These are phyloP conservation scores for Tamias sibiricus DNA, from an alignment of 2,113 vertebrate genomes.

Conservation along the genomic window DNA sequence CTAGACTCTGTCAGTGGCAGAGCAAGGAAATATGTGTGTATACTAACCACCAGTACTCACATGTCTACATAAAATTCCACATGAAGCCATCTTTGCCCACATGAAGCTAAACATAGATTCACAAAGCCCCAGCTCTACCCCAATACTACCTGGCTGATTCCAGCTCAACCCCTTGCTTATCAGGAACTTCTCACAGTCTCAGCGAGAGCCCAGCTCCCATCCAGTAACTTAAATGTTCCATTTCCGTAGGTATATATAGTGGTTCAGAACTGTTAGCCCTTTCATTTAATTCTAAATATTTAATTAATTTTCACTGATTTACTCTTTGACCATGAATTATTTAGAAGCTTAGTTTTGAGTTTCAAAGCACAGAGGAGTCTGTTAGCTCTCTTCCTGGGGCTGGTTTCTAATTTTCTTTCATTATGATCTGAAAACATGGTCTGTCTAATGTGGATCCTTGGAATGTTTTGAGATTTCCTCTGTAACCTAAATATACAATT, in stretches of 20 bases:
- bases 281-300: constrained; percentile 56
- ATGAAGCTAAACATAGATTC: background rate
- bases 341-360: constrained; percentile 61
- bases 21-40: background rate
- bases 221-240: background rate
- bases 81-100: background rate
- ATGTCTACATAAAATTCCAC: background rate
- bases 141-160: background rate
- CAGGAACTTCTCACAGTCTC: background rate
- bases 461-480: constrained; percentile 47
- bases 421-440: background rate
- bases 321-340: constrained; percentile 61
- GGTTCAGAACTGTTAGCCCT: constrained; percentile 25
- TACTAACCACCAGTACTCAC: background rate
- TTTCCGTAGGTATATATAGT: background rate
- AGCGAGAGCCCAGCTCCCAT: background rate
- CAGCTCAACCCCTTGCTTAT: background rate
- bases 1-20: background rate
- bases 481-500: constrained; percentile 39
- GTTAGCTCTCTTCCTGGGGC: background rate
- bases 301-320: constrained; percentile 64
- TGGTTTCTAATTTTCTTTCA: constrained; percentile 36
- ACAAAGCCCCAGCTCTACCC: background rate
- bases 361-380: constrained; percentile 12
- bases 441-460: constrained; percentile 24